Evolutionary conservation across 2,888 invertebrate genomes (phyloP).

Genomic region (Ophion slaviceki): DNA sequence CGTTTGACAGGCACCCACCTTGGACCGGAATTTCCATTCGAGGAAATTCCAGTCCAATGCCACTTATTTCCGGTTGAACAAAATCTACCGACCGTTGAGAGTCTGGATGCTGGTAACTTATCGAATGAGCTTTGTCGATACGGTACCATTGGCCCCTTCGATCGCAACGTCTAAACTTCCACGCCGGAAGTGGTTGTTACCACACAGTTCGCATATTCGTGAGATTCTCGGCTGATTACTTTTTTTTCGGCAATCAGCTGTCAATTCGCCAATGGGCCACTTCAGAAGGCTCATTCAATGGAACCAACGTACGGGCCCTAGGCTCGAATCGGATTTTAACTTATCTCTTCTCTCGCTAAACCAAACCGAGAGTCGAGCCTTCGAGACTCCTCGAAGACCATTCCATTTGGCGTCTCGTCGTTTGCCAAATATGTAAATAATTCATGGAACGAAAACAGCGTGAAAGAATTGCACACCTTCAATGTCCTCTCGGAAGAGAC

Average conservation of each 20-base stretch:
- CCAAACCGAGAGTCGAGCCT: not conserved
- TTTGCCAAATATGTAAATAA: constrained; percentile 51
- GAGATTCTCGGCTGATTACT: not conserved
- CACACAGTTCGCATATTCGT: not conserved
- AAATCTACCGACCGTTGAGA: not conserved
- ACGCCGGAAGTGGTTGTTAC: not conserved
- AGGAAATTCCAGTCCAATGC: not conserved
- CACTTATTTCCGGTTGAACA: not conserved
- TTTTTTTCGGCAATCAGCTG: not conserved
- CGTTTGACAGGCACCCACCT: too few species aligned
- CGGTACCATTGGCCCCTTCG: not conserved
- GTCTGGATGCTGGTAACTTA: constrained; percentile 15
- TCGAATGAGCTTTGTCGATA: constrained; percentile 25
- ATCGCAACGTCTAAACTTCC: not conserved
- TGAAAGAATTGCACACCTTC: not conserved
- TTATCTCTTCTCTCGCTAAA: not conserved
- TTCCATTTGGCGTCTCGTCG: constrained; percentile 6
- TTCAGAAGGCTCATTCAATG: not conserved
- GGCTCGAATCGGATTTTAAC: not conserved
- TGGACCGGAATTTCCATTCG: too few species aligned
- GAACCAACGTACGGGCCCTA: not conserved
- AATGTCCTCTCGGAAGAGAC: not conserved
- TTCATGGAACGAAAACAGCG: constrained; percentile 4
- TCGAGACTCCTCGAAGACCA: not conserved
- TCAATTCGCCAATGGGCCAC: not conserved